These are phyloP conservation scores for Physeter macrocephalus DNA, from an alignment of 2,113 vertebrate genomes.

Conservation along the genomic window DNA sequence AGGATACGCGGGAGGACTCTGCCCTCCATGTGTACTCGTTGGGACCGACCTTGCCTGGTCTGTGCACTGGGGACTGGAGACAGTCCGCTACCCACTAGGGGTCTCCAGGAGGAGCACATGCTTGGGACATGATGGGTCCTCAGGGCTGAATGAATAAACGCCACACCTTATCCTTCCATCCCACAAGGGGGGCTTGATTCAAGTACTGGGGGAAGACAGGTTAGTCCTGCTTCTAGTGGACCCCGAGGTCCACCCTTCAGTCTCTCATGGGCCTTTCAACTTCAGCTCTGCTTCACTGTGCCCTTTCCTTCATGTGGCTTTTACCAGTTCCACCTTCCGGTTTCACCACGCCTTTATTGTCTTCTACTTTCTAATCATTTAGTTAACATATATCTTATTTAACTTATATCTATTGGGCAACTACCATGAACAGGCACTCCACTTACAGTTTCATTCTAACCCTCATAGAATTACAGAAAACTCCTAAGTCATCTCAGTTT, in stretches of 20 bases:
- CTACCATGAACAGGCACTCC: background rate
- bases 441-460: background rate
- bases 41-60: background rate
- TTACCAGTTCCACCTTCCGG: background rate
- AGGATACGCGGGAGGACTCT: background rate
- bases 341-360: background rate
- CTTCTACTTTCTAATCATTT: background rate
- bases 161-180: too few species aligned
- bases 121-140: background rate
- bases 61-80: too few species aligned
- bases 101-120: background rate
- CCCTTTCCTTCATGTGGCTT: background rate
- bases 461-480: background rate
- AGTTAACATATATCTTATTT: background rate
- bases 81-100: rapidly evolving
- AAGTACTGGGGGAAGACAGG: background rate
- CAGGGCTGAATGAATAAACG: background rate
- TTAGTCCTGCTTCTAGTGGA: too few species aligned
- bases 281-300: background rate
- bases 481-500: background rate
- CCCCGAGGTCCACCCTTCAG: background rate
- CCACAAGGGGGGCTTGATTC: background rate
- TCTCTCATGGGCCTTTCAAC: background rate
- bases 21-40: background rate
- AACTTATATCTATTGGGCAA: background rate